A percentile compares a stretch with the other conserved stretches of the same genome.
phyloP scores from a whole-genome alignment of 2,797 vertebrate genomes.

The Cryptoblepharus egeriae region DNA sequence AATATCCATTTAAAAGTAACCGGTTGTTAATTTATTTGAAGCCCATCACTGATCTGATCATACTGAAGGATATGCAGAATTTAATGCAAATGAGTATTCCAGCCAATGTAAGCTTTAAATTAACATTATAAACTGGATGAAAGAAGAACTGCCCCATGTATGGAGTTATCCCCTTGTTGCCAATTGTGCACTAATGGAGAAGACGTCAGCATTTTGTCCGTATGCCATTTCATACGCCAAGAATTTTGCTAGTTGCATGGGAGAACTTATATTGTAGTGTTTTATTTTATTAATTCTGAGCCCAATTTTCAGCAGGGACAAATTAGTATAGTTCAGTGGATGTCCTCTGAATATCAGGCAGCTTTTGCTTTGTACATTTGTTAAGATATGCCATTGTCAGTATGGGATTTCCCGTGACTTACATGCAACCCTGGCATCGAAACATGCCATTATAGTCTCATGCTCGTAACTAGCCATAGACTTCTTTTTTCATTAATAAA shows the following conservation, averaged over 20 bases:
- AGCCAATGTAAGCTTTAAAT: background rate
- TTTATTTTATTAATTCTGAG: accelerated
- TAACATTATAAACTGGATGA: background rate
- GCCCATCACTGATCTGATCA: too few relatives aligned
- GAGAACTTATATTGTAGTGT: too few relatives aligned
- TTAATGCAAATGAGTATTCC: background rate
- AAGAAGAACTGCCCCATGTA: background rate
- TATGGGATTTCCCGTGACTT: background rate
- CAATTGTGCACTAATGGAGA: background rate
- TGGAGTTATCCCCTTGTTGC: background rate
- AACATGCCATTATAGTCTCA: constrained; percentile 3
- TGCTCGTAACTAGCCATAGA: constrained; percentile 28
- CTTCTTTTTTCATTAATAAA: constrained; percentile 32
- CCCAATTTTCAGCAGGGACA: background rate
- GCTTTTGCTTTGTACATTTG: background rate
- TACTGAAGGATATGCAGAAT: background rate
- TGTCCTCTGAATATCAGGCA: constrained; percentile 8
- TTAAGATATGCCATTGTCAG: constrained; percentile 17
- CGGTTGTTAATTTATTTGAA: too few relatives aligned
- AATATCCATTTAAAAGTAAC: too few relatives aligned
- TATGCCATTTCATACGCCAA: constrained; percentile 10
- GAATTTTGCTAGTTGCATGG: constrained; percentile 9
- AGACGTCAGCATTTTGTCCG: background rate
- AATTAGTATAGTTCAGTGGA: background rate
- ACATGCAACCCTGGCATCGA: background rate